A percentile compares a stretch with the other conserved stretches of the same genome.
Conservation (phyloP, 2,113 vertebrate genomes). For the Engraulis encrasicolus region DNA sequence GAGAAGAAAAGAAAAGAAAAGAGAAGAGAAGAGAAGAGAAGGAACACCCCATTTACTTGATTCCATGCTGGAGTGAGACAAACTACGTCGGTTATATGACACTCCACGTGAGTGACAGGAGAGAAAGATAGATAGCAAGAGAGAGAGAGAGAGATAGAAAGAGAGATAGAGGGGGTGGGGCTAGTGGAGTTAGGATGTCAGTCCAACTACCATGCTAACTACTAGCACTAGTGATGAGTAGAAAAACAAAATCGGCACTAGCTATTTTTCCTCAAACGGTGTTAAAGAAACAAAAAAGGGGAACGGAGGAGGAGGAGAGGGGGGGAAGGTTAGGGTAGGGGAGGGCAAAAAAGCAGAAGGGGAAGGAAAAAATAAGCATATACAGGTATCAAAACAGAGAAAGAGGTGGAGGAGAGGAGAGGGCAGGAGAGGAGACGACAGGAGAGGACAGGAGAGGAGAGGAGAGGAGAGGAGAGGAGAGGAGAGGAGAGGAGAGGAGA, state of each 20-base stretch:
- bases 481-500: conserved; percentile 47
- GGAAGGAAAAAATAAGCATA: conserved; percentile 59
- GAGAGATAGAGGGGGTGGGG: not conserved
- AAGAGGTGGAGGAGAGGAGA: conserved; percentile 48
- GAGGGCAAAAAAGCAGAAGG: conserved; percentile 51
- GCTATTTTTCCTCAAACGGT: conserved; percentile 24
- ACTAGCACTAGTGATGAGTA: conserved; percentile 47
- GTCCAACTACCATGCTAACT: conserved; percentile 74
- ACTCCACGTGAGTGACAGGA: not conserved
- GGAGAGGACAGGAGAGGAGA: conserved; percentile 44
- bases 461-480: not conserved
- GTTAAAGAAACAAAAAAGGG: conserved; percentile 66
- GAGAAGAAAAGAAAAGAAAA: too few relatives aligned
- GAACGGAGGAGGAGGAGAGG: conserved; percentile 48
- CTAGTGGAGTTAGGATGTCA: conserved; percentile 45
- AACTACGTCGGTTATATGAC: conserved; percentile 20
- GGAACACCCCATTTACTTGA: conserved; percentile 21
- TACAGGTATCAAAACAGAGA: too few relatives aligned
- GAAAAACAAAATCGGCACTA: conserved; percentile 44
- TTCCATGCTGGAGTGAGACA: conserved; percentile 52
- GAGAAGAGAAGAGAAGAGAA: conserved; percentile 13
- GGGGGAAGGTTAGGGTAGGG: conserved; percentile 48
- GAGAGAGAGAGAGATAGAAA: too few relatives aligned
- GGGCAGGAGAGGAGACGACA: conserved; percentile 54
- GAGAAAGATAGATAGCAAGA: not conserved